Evolutionary conservation across 2,113 vertebrate species (phyloP), one percentile per base, ranked within the genome.

Genomic region (Psittacula cyanocephala): DNA sequence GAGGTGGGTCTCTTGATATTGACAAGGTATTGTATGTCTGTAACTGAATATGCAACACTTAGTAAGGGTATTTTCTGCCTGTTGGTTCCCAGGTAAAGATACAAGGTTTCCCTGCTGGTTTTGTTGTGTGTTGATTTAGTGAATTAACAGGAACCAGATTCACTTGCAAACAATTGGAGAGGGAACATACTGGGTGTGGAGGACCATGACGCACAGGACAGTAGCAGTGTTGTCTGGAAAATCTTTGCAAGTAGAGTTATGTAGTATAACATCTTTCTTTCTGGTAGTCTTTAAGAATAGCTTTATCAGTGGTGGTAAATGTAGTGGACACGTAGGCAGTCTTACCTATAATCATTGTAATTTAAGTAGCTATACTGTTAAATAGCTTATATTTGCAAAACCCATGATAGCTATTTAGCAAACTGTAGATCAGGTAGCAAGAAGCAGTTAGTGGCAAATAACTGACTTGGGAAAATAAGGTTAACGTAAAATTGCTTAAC

Each of bases 101-200:
- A 23, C 39, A 52, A 60, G 50, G 43, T 85, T 79, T 63, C 57
- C 29, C 43, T 85, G n/a, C 77, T 91, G 74, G 37, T 87, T 89
- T 84, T 79, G n/a, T 79, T 91, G 62, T 2, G 2, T 91, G 43
- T 92, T 81, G 77, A 60, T 94, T 79, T 81, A 89, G 28, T 35
- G 65, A 91, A 94, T 78, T 87, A 87, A 27, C 65, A 89, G 81
- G 78, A 94, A 89, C 60, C 78, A 92, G 69, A 78, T 81, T 94
- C 50, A 39, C 55, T 87, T 89, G 81, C 64, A 79, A 71, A 63
- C 31, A 67, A 28, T 13, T 63, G 39, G 46, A 86, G 37, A 46
- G 60, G 55, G 49, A 89, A 41, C 46, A 62, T 53, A 3, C 31
- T 53, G 76, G 14, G 46, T 37, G 28, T 0, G 39, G 39, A 6